Evolutionary conservation across 2,888 invertebrate genomes (phyloP), one percentile per base, ranked within the genome.

Genomic region (Ceratothoa steindachneri): DNA sequence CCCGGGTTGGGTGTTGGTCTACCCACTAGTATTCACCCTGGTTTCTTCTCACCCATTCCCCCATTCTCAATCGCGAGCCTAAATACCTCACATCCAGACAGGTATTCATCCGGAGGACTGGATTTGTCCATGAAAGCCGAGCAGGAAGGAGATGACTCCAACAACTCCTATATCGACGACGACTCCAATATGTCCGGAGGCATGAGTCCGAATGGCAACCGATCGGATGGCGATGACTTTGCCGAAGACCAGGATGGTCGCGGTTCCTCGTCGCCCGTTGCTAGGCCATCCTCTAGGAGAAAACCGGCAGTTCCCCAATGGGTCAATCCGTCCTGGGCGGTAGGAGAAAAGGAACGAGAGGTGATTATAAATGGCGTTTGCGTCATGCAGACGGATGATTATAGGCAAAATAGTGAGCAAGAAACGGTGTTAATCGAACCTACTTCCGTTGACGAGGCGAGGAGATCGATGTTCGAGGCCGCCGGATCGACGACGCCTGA

Each of bases 221-320:
- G 75, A 27, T 72, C 72, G 5, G 78, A 75, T 29, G 77, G 72
- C 22, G 78, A 75, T 31, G 90, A 92, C 82, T 93, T 93, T 80
- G 92, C 91, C 76, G 92, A 91, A 82, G 90, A 88, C 3, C 89
- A 90, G 83, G 82, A 82, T 30, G 91, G 91, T 82, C 88, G 90
- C 75, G 91, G 91, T 24, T 90, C 91, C 73, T 80, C 80, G 1
- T 74, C 74, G 5, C 73, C 80, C 5, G 77, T 73, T 9, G 73
- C 77, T 27, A 80, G 81, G 28, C 80, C 80, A 51, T 74, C 80
- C 65, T 92, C 90, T 72, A 86, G 95, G 80, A 88, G 97, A 82
- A 97, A 97, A 86, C 95, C 96, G 0, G 95, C 95, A 0, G 95
- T 96, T 71, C 97, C 97, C 1, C 96, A 97, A 85, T 96, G 97